These are phyloP conservation scores for Reinhardtius hippoglossoides DNA, from an alignment of 2,113 vertebrate genomes.

Conservation along the genomic window DNA sequence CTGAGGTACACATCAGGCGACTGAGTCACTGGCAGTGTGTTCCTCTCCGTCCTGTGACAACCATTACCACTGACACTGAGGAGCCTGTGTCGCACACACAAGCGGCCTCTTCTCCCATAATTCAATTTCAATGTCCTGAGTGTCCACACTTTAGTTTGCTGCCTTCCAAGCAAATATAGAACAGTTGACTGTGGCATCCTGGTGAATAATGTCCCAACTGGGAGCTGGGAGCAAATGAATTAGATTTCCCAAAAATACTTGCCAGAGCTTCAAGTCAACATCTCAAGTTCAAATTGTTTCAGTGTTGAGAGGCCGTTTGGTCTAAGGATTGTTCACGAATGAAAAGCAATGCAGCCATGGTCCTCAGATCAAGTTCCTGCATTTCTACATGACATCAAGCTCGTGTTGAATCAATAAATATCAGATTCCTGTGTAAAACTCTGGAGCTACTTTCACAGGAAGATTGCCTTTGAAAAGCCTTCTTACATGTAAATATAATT, in stretches of 20 bases:
- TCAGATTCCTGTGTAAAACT: too few species aligned
- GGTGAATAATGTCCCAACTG: background rate
- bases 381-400: too few species aligned
- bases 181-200: background rate
- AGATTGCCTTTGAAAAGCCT: too few species aligned
- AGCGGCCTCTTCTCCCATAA: constrained; percentile 52
- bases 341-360: background rate
- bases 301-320: background rate
- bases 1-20: background rate
- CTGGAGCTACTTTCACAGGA: too few species aligned
- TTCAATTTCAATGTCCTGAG: constrained; percentile 59
- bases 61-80: constrained; percentile 66
- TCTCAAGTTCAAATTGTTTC: background rate
- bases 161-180: constrained; percentile 18
- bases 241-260: background rate
- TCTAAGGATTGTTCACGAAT: background rate
- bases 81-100: constrained; percentile 48
- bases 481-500: too few species aligned
- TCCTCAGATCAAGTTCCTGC: too few species aligned
- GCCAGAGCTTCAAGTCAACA: background rate
- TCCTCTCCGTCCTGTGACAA: constrained; percentile 72
- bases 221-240: background rate
- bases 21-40: constrained; percentile 3
- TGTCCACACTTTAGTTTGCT: constrained; percentile 46
- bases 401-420: too few species aligned